A percentile compares a stretch with the other conserved stretches of the same genome.
Conservation (phyloP, 2,888 invertebrate genomes). For the Malacosoma neustria region DNA sequence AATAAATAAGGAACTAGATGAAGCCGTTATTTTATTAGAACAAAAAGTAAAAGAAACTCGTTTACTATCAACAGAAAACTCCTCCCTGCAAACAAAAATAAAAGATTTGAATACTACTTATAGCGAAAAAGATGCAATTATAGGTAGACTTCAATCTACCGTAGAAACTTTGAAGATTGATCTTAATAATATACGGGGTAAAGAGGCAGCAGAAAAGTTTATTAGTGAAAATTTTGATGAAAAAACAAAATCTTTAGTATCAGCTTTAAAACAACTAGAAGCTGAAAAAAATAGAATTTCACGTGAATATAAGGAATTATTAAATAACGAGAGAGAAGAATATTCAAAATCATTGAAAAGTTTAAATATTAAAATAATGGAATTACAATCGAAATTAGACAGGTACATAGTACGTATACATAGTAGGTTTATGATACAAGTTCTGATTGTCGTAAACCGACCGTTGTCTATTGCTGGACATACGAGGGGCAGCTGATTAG, state of each 20-base stretch:
- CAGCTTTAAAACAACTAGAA: conserved; percentile 51
- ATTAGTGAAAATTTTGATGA: conserved; percentile 40
- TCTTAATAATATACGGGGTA: conserved; percentile 26
- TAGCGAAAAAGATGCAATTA: conserved; percentile 37
- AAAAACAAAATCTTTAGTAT: conserved; percentile 56
- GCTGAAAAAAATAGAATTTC: conserved; percentile 48
- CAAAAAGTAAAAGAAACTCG: conserved; percentile 44
- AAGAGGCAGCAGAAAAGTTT: conserved; percentile 24
- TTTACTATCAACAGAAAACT: conserved; percentile 45
- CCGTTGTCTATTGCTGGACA: too few species aligned
- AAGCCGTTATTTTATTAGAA: conserved; percentile 41
- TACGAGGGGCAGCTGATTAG: too few species aligned
- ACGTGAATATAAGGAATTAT: conserved; percentile 65
- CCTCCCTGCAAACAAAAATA: conserved; percentile 36
- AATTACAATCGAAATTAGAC: conserved; percentile 44
- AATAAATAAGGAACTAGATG: conserved; percentile 40
- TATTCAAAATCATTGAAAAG: conserved; percentile 44
- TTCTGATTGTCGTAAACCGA: too few species aligned
- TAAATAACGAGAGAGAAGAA: conserved; percentile 67
- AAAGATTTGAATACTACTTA: conserved; percentile 34
- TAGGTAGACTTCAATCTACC: conserved; percentile 26
- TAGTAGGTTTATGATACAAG: too few species aligned
- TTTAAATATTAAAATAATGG: conserved; percentile 38
- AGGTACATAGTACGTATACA: too few species aligned
- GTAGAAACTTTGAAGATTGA: conserved; percentile 33